These are phyloP conservation scores for Chironomus striatipennis DNA, from an alignment of 1,140 invertebrate species.

Conservation along the genomic window DNA sequence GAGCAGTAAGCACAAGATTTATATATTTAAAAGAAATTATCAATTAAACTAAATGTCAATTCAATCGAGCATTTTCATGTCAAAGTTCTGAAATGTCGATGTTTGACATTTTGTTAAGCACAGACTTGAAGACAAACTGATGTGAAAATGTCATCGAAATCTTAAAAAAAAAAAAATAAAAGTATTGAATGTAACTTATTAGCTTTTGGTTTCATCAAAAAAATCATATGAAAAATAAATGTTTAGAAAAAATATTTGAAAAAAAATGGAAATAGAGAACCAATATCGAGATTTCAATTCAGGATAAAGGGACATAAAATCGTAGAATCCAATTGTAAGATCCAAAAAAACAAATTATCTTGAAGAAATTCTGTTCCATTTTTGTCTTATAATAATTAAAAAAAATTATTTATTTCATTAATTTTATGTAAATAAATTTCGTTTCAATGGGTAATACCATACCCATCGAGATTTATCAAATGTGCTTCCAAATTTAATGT, in stretches of 20 bases:
- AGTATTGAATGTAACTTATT: background rate
- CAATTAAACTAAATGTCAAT: too few species aligned
- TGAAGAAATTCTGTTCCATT: background rate
- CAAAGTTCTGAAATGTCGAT: too few species aligned
- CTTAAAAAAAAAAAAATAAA: too few species aligned
- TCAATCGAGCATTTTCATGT: too few species aligned
- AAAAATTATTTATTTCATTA: background rate
- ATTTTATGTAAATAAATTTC: background rate
- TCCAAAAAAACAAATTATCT: background rate
- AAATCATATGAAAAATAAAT: background rate
- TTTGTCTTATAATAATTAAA: background rate
- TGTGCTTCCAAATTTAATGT: constrained; percentile 3
- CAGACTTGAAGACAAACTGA: too few species aligned
- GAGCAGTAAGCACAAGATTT: too few species aligned
- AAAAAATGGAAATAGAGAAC: background rate
- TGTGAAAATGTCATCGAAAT: background rate
- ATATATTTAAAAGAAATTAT: too few species aligned
- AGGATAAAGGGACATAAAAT: background rate
- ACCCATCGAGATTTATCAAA: background rate
- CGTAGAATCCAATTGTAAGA: background rate
- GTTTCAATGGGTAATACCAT: background rate
- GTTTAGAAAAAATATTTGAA: background rate
- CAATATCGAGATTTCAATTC: background rate
- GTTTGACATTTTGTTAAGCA: too few species aligned
- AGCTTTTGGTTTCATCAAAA: constrained; percentile 10